phyloP scores from a whole-genome alignment of 2,888 invertebrate genomes.

The Lithophane ornitopus region DNA sequence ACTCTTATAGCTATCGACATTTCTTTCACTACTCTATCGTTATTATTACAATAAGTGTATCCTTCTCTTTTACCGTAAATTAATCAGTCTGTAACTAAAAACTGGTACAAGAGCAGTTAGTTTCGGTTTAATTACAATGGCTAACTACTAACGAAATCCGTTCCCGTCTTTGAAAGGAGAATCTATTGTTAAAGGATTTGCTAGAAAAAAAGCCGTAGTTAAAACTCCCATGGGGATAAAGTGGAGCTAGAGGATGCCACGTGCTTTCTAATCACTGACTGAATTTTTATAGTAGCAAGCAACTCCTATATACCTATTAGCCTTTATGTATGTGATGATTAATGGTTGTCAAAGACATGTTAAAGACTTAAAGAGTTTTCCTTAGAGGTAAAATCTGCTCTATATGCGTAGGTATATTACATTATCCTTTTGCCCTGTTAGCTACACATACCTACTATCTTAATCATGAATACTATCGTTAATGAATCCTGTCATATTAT shows the following conservation, averaged over 20 bases:
- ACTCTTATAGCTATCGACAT: no score
- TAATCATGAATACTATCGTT: background rate
- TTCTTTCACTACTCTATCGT: background rate
- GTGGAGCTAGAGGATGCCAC: constrained; percentile 14
- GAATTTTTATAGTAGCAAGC: background rate
- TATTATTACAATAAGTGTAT: constrained; percentile 9
- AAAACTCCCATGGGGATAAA: constrained; percentile 27
- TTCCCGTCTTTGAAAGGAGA: constrained; percentile 41
- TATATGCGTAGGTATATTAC: background rate
- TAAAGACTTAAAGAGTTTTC: background rate
- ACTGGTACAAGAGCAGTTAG: constrained; percentile 13
- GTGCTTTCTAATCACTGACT: constrained; percentile 21
- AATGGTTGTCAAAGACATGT: background rate
- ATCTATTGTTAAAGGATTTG: constrained; percentile 46
- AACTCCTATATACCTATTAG: background rate
- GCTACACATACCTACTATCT: background rate
- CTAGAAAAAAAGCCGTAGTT: constrained; percentile 16
- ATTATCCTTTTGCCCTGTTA: background rate
- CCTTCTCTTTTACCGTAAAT: constrained; percentile 5
- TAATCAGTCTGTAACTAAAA: constrained; percentile 4
- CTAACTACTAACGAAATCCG: constrained; percentile 44
- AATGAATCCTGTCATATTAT: constrained; percentile 3
- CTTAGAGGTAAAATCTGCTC: background rate
- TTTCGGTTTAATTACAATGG: constrained; percentile 54
- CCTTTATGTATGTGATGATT: background rate